Conservation (phyloP, 2,888 invertebrate species). For the Notocelia uddmanniana region DNA sequence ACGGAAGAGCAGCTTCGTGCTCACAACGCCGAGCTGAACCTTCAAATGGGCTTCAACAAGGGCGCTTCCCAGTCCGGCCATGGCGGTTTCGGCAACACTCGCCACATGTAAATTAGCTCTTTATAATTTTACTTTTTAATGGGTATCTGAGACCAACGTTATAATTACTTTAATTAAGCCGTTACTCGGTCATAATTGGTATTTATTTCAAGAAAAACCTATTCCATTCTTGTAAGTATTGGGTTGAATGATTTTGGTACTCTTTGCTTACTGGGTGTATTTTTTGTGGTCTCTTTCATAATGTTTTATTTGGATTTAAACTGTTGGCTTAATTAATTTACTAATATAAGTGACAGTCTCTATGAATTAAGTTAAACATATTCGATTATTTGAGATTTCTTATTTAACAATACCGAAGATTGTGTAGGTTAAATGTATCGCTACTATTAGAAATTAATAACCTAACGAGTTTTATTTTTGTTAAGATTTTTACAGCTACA, state of each 20-base stretch:
- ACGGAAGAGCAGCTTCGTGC: slow-evolving; percentile 97
- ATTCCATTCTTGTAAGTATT: slow-evolving; percentile 43
- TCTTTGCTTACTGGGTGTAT: slow-evolving; percentile 33
- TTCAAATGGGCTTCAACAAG: slow-evolving; percentile 98
- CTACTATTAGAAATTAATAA: slow-evolving; percentile 44
- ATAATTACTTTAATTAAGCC: slow-evolving; percentile 48
- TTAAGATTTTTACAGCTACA: slow-evolving; percentile 64
- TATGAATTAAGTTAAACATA: slow-evolving; percentile 8
- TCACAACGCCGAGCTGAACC: slow-evolving; percentile 94
- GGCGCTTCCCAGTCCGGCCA: slow-evolving; percentile 97
- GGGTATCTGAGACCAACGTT: slow-evolving; percentile 58
- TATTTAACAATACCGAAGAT: slow-evolving; percentile 57
- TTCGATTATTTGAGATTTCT: slow-evolving; percentile 19
- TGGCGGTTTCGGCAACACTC: slow-evolving; percentile 96
- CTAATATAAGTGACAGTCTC: slow-evolving; percentile 40
- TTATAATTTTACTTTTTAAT: slow-evolving; percentile 23
- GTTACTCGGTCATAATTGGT: slow-evolving; percentile 57
- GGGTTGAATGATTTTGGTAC: slow-evolving; percentile 32
- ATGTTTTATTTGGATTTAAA: slow-evolving; percentile 14
- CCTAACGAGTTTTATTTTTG: slow-evolving; percentile 55
- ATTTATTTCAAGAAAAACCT: slow-evolving; percentile 49
- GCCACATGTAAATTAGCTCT: slow-evolving; percentile 92
- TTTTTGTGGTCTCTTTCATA: slow-evolving; percentile 23
- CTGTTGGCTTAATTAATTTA: slow-evolving; percentile 20
- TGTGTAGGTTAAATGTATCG: slow-evolving; percentile 48